Base-by-base conservation (phyloP, 2,888 invertebrate species). In the Patella depressa region DNA sequence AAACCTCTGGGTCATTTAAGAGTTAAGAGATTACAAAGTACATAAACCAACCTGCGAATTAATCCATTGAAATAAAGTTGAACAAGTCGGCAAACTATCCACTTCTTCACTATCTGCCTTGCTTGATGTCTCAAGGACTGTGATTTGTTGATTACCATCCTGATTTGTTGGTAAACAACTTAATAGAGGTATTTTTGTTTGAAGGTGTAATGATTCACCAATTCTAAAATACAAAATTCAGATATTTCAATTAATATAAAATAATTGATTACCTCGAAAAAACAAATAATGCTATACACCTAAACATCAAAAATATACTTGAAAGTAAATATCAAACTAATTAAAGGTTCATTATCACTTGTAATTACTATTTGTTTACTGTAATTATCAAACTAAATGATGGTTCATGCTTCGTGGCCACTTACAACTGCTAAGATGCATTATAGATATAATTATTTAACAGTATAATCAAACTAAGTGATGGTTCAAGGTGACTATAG, bases 11-110 rank as follows among this genome's bases (percentile, higher is more conserved):
- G n/a, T n/a, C n/a, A n/a, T n/a, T n/a, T n/a, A n/a, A n/a, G n/a
- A n/a, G n/a, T n/a, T n/a, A 24, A 45, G 7, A 45, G 9, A 45
- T 45, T 45, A 45, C 45, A 45, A 45, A 45, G 45, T 45, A 45
- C 9, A 45, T 45, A 9, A 45, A 1, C 45, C 45, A 45, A 90
- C 89, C 88, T 95, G 95, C 5, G 96, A 94, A 53, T 95, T 94
- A 78, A 97, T 97, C 97, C 97, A 97, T 85, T 96, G 95, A 78
- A 96, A 93, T 59, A 98, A 91, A 53, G 95, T 95, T 75, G 34
- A 17, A 78, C 55, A 53, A 24, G 78, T 53, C 74, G 72, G 19
- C 24, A 71, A 73, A 71, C 45, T 53, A 29, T 74, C 55, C 59
- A 71, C 93, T 69, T 59, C 54, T 53, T 74, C 77, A 57, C 74